These are phyloP conservation scores for Mythimna pallens DNA, from an alignment of 2,888 invertebrate genomes.

Conservation along the genomic window DNA sequence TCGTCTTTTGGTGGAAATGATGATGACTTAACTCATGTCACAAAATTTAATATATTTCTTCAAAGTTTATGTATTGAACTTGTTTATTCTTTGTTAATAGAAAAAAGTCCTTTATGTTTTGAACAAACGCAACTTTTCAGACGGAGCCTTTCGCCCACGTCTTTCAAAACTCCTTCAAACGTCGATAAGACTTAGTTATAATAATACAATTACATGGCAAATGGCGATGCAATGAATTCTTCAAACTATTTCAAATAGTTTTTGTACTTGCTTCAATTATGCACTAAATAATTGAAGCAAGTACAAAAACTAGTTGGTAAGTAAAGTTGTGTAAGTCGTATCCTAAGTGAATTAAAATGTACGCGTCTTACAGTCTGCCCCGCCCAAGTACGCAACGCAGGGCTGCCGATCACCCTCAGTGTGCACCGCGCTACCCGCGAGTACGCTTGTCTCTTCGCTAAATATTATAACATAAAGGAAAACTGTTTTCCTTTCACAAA, in stretches of 20 bases:
- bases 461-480: conserved; percentile 36
- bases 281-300: background rate
- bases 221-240: conserved; percentile 10
- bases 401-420: conserved; percentile 74
- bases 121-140: conserved; percentile 35
- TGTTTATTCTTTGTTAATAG: background rate
- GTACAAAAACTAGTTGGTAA: conserved; percentile 26
- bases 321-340: conserved; percentile 55
- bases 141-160: background rate
- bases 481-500: conserved; percentile 32
- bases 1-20: too few species aligned
- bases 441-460: conserved; percentile 63
- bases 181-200: conserved; percentile 12
- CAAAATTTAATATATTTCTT: background rate
- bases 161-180: conserved; percentile 1
- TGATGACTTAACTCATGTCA: too few species aligned
- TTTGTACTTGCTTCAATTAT: too few species aligned
- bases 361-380: conserved; percentile 68
- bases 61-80: background rate
- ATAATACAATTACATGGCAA: conserved; percentile 18
- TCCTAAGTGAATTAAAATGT: conserved; percentile 82
- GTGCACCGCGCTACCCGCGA: conserved; percentile 61
- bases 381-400: conserved; percentile 70
- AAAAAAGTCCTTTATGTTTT: conserved; percentile 1
- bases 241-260: background rate